A percentile compares a stretch with the other conserved stretches of the same genome.
Evolutionary conservation across 2,888 invertebrate species (phyloP).

Genomic region (Zonitis immaculata): DNA sequence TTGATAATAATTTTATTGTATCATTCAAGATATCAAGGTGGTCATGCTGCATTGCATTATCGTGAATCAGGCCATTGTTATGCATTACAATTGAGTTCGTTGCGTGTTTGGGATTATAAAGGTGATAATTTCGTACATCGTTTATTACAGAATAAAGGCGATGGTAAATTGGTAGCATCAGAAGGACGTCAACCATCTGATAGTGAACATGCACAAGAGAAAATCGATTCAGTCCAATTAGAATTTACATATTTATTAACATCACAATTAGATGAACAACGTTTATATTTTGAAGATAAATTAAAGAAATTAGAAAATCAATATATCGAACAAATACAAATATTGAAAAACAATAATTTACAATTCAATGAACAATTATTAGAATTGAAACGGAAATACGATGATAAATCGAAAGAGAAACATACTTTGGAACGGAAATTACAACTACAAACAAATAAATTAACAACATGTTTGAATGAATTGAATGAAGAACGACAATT

Average conservation of each 20-base stretch:
- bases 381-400: slow-evolving; percentile 49
- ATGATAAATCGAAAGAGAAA: slow-evolving; percentile 60
- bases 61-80: slow-evolving; percentile 95
- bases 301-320: slow-evolving; percentile 49
- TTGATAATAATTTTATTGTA: slow-evolving; percentile 14
- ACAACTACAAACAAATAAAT: slow-evolving; percentile 55
- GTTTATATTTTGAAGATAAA: slow-evolving; percentile 85
- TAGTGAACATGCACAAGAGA: slow-evolving; percentile 63
- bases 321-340: slow-evolving; percentile 1
- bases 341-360: slow-evolving; percentile 28
- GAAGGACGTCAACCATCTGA: slow-evolving; percentile 63
- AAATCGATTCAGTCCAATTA: slow-evolving; percentile 89
- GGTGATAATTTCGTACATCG: slow-evolving; percentile 97
- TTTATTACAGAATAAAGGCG: slow-evolving; percentile 91
- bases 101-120: slow-evolving; percentile 99
- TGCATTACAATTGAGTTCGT: slow-evolving; percentile 92
- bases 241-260: slow-evolving; percentile 96
- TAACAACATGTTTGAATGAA: slow-evolving; percentile 64
- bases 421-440: slow-evolving; percentile 66
- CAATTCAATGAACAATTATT: slow-evolving; percentile 51
- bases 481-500: slow-evolving; percentile 82
- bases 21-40: slow-evolving; percentile 54
- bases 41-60: slow-evolving; percentile 96
- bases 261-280: slow-evolving; percentile 90
- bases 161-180: slow-evolving; percentile 89